Evolutionary conservation across 2,113 vertebrate species (phyloP), one percentile per base, ranked within the genome.

Genomic region (Carassius gibelio): DNA sequence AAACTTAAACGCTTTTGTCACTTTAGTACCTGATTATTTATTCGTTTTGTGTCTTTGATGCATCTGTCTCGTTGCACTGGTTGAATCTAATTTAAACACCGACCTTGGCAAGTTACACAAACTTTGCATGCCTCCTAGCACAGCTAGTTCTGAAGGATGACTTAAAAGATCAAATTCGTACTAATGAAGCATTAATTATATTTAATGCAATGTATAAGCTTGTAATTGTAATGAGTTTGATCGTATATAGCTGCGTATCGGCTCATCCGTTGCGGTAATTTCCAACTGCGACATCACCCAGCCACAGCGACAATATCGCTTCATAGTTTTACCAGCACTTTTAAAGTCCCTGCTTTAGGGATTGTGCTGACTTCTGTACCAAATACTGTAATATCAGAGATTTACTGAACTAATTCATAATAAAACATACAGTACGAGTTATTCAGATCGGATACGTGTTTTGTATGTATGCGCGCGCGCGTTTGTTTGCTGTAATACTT

Each of bases 241-340:
- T 72, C 23, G 30, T 14, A 83, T 9, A 57, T 9, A 57, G 50
- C 81, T 57, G 50, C 19, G 50, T 52, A 50, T 80, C 30, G 8
- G 78, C 62, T 88, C 83, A 61, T 83, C 50, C 72, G 81, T 84
- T 86, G 88, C 88, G 55, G 88, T 81, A 80, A 88, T 88, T 88
- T 88, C 64, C 74, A 82, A 84, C 82, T 88, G 88, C 85, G 88
- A 88, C 88, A 88, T 77, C 71, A 72, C 76, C 61, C 59, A 82
- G 26, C 15, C 62, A 10, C 30, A 23, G 17, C 64, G 9, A 34
- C 8, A 57, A 15, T 23, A 14, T 38, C 26, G 15, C 23, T 14
- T 30, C 36, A 9, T 66, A 19, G 26, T 36, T 79, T 78, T 79
- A 82, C 23, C 23, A 48, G 19, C 15, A 19, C 23, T n/a, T 79